These are phyloP conservation scores for Ammospiza maritima DNA, from an alignment of 2,797 vertebrate genomes.

Conservation along the genomic window DNA sequence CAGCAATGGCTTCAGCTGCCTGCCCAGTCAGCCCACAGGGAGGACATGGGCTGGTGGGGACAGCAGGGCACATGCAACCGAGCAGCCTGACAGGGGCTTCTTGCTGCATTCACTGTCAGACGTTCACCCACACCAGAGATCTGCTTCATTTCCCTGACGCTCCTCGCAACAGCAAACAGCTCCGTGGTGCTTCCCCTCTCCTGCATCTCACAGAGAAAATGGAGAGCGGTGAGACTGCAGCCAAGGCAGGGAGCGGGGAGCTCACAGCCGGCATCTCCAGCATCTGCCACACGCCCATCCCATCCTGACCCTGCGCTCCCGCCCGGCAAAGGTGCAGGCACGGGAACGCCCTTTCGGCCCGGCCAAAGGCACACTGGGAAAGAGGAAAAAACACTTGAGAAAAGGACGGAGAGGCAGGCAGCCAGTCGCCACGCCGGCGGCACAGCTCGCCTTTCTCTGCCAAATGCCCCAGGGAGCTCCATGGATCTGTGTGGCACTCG, in stretches of 20 bases:
- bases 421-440: not conserved
- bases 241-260: not conserved
- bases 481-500: not conserved
- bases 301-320: not conserved
- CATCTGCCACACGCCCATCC: fast-evolving
- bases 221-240: not conserved
- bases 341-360: not conserved
- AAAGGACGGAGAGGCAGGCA: not conserved
- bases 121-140: fast-evolving
- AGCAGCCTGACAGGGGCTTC: not conserved
- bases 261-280: not conserved
- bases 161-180: not conserved
- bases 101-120: not conserved
- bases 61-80: not conserved
- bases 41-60: not conserved
- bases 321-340: not conserved
- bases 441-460: not conserved
- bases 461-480: not conserved
- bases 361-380: not conserved
- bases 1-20: not conserved
- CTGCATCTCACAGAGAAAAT: not conserved
- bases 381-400: not conserved
- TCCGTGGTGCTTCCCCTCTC: not conserved
- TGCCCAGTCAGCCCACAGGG: not conserved
- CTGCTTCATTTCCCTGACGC: not conserved